A percentile compares a stretch with the other conserved stretches of the same genome.
These are phyloP conservation scores for Neopelma chrysocephalum DNA, from an alignment of 2,797 vertebrate genomes.

Conservation along the genomic window DNA sequence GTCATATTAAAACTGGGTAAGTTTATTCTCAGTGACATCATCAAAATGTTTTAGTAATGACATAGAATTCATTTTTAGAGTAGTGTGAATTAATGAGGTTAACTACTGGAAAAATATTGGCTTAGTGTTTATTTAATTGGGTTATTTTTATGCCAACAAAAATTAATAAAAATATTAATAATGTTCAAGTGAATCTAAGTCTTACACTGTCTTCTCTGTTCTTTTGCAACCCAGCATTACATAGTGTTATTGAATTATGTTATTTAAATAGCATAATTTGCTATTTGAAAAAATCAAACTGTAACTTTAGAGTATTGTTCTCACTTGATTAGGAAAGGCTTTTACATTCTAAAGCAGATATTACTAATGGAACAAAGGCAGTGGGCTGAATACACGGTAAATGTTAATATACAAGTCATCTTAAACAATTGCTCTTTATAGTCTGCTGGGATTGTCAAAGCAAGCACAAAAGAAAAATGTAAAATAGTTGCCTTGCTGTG, in stretches of 20 bases:
- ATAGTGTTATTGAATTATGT: background rate
- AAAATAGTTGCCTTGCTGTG: background rate
- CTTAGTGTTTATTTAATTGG: background rate
- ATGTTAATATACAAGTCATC: background rate
- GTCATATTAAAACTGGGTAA: background rate
- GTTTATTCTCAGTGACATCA: background rate
- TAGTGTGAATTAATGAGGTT: background rate
- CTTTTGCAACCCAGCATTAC: background rate
- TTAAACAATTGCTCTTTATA: background rate
- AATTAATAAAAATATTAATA: background rate
- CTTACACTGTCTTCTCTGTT: background rate
- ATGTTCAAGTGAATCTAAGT: background rate
- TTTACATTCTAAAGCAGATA: constrained; percentile 20
- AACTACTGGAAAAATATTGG: background rate
- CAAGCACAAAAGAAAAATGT: background rate
- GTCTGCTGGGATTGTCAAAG: background rate
- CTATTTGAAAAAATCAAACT: background rate
- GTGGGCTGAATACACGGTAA: background rate
- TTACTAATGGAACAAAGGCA: constrained; percentile 3
- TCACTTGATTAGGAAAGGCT: background rate
- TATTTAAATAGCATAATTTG: background rate
- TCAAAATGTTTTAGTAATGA: background rate
- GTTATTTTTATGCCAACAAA: background rate
- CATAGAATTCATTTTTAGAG: background rate
- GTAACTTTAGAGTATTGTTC: background rate